These are phyloP conservation scores for Babylonia areolata DNA, from an alignment of 1,140 invertebrate species.

Conservation along the genomic window DNA sequence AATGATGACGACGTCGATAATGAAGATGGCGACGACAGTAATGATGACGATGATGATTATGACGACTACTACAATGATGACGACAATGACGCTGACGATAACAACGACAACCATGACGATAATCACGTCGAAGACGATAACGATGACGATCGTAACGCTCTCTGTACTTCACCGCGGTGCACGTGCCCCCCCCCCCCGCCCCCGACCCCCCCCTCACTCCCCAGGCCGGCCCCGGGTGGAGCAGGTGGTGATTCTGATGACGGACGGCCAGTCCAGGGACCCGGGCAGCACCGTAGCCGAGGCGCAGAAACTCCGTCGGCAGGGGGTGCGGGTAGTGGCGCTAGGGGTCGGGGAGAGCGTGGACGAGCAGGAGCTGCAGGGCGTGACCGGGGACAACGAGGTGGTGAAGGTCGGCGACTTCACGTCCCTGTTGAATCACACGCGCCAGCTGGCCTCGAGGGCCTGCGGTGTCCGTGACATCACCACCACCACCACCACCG, in stretches of 20 bases:
- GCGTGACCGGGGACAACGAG: conserved; percentile 59
- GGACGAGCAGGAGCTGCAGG: conserved; percentile 57
- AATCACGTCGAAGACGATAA: too few relatives aligned
- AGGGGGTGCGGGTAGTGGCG: conserved; percentile 65
- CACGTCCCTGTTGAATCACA: conserved; percentile 50
- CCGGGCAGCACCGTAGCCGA: conserved; percentile 49
- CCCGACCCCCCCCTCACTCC: too few relatives aligned
- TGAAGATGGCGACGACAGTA: too few relatives aligned
- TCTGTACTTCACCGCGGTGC: too few relatives aligned
- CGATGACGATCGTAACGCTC: too few relatives aligned
- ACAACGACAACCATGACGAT: too few relatives aligned
- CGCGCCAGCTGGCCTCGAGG: conserved; percentile 42
- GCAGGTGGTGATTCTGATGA: conserved; percentile 65
- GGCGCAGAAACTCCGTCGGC: conserved; percentile 50
- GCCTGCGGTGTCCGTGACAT: conserved; percentile 26
- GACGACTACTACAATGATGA: too few relatives aligned
- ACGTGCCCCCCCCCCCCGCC: too few relatives aligned
- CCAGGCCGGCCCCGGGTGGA: conserved; percentile 43
- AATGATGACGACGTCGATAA: too few relatives aligned
- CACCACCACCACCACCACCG: neutral
- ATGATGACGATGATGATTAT: too few relatives aligned
- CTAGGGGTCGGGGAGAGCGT: conserved; percentile 65
- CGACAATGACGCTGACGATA: too few relatives aligned
- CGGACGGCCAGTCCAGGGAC: conserved; percentile 65
- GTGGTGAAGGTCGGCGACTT: conserved; percentile 62